Percentiles rank a stretch among this genome's conserved stretches.
Conservation (phyloP, 2,113 vertebrate genomes). For the Hystrix brachyura region DNA sequence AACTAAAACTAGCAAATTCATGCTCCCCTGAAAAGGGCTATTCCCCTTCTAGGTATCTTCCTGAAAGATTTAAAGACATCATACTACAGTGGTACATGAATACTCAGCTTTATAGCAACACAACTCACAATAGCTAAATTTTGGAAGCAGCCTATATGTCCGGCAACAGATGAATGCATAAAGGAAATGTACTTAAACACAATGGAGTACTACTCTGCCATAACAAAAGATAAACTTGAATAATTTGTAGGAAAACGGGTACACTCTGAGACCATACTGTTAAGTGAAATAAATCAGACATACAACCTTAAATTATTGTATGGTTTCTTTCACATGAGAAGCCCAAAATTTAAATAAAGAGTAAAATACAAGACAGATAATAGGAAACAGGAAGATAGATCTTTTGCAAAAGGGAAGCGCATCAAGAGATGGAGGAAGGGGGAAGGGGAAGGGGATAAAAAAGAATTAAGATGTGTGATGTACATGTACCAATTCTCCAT, state of each 20-base stretch:
- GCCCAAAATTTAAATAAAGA: background rate
- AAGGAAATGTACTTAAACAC: background rate
- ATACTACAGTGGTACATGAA: background rate
- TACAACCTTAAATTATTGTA: background rate
- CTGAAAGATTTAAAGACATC: background rate
- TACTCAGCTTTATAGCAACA: background rate
- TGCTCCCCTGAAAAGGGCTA: background rate
- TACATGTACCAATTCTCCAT: background rate
- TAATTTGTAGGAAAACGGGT: background rate
- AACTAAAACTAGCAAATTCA: background rate
- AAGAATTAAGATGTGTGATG: background rate
- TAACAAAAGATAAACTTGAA: background rate
- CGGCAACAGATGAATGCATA: background rate
- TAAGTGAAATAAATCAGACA: background rate
- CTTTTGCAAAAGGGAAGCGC: background rate
- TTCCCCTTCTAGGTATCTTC: background rate
- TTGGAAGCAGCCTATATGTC: background rate
- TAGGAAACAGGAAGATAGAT: background rate
- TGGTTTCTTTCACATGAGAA: background rate
- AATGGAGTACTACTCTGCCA: background rate
- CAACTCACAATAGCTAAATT: background rate
- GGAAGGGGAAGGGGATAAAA: background rate
- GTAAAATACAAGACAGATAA: background rate
- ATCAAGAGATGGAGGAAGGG: background rate
- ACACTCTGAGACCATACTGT: background rate